Base-by-base conservation (phyloP, 2,888 invertebrate species). In the Athalia rosae region DNA sequence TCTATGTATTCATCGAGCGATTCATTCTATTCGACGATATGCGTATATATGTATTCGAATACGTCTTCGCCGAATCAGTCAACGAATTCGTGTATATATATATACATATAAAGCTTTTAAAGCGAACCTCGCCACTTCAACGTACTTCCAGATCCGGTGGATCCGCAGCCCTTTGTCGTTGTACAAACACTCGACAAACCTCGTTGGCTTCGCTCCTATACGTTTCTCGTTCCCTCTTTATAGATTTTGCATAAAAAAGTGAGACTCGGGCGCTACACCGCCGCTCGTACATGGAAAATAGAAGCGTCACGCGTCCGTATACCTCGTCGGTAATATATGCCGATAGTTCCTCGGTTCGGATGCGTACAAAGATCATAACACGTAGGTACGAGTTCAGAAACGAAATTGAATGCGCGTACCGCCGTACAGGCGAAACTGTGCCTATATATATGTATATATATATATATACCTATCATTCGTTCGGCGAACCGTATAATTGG, bases 401-500 rank as follows among this genome's bases (percentile, higher is more conserved):
- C 11, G 56, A 71, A 58, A 71, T 71, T 71, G 71, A 71, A 71
- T 71, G 71, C 56, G 56, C 58, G 71, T 71, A 71, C n/a, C 58
- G 56, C 41, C n/a, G n/a, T 41, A 56, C 56, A n/a, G n/a, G 41
- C 8, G 43, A 28, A 9, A 43, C 13, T 28, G 43, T 13, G n/a
- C n/a, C 11, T 7, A 11, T n/a, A 41, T 41, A 63, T 58, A 41
- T n/a, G n/a, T n/a, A n/a, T n/a, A n/a, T n/a, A n/a, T n/a, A n/a
- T n/a, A n/a, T n/a, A n/a, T n/a, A n/a, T n/a, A n/a, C n/a, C n/a
- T n/a, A n/a, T n/a, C n/a, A n/a, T n/a, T n/a, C 58, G 71, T 71
- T 71, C 71, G 71, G 50, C 71, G 71, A 71, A 71, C 71, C 71
- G 71, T 71, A 71, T 71, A 71, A 71, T 71, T 71, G 71, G 71